phyloP scores from a whole-genome alignment of 2,113 vertebrate genomes.

The Cichladusa arquata region DNA sequence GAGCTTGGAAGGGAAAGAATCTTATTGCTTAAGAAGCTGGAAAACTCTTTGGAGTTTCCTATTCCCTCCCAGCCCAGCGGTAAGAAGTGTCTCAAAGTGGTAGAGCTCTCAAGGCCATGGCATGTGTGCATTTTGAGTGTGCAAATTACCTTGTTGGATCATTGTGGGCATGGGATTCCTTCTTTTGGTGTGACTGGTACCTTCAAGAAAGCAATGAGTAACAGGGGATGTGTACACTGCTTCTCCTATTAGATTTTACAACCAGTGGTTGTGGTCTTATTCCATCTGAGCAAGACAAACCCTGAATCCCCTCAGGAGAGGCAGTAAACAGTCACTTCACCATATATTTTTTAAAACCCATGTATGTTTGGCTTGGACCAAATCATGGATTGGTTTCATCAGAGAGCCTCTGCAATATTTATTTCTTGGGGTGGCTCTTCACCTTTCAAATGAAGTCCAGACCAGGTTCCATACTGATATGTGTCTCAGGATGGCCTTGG shows the following conservation, averaged over 20 bases:
- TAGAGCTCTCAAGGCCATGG: neutral
- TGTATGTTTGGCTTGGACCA: neutral
- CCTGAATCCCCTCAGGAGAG: neutral
- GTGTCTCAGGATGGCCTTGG: neutral
- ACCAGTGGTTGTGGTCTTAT: neutral
- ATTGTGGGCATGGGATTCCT: neutral
- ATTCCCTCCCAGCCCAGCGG: neutral
- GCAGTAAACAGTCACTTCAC: neutral
- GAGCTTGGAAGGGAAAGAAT: neutral
- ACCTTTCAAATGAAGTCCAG: neutral
- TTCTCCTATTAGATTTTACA: neutral
- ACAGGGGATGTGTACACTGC: neutral
- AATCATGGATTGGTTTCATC: neutral
- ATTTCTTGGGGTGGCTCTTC: neutral
- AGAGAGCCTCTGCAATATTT: neutral
- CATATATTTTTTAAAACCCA: rapidly evolving
- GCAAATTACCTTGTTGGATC: neutral
- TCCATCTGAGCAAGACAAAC: neutral
- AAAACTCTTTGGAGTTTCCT: neutral
- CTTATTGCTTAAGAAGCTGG: neutral
- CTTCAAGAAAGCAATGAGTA: neutral
- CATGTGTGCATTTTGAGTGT: neutral
- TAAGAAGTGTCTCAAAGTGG: neutral
- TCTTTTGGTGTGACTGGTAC: neutral
- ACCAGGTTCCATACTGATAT: neutral